These are phyloP conservation scores for Loxodonta africana DNA, from an alignment of 2,113 vertebrate species.

Conservation along the genomic window DNA sequence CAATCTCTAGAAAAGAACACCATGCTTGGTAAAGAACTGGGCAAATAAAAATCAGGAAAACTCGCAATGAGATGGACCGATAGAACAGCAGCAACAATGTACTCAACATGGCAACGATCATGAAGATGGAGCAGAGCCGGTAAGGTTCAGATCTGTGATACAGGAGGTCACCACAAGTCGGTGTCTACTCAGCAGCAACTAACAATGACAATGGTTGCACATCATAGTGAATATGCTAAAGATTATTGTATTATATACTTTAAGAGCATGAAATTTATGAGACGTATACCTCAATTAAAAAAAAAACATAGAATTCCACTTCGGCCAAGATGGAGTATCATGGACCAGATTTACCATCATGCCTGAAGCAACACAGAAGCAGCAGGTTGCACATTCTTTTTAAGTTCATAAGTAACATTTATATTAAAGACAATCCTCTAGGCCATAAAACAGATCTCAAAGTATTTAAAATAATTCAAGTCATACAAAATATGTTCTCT, in stretches of 20 bases:
- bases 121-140: too few species aligned
- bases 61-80: too few species aligned
- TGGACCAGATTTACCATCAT: background rate
- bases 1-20: too few species aligned
- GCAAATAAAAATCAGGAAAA: too few species aligned
- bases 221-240: background rate
- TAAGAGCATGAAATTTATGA: background rate
- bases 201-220: background rate
- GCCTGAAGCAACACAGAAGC: background rate
- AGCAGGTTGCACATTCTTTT: background rate
- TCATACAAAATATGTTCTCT: background rate
- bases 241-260: background rate
- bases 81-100: too few species aligned
- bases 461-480: conserved; percentile 7
- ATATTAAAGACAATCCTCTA: background rate
- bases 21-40: too few species aligned
- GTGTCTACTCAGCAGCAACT: too few species aligned
- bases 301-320: background rate
- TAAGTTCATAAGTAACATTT: background rate
- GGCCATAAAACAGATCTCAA: background rate
- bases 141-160: too few species aligned
- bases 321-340: background rate
- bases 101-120: too few species aligned
- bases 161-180: too few species aligned
- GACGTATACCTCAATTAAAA: background rate